These are phyloP conservation scores for Aproaerema taeniolella DNA, from an alignment of 2,888 invertebrate species.

Conservation along the genomic window DNA sequence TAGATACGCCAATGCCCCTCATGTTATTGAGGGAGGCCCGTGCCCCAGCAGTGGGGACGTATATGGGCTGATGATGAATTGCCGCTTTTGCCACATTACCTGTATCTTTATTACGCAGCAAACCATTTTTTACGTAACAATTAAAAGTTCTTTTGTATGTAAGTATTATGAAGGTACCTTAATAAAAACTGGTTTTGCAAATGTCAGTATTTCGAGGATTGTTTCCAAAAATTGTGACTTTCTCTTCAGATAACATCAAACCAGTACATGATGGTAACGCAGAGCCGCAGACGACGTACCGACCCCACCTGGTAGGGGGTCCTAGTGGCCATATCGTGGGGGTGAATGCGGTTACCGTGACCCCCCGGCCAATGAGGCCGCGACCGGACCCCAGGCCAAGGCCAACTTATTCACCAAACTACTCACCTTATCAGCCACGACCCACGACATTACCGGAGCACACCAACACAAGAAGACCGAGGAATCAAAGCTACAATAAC, in stretches of 20 bases:
- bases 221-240: too few relatives aligned
- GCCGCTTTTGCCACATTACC: too few relatives aligned
- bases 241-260: slow-evolving; percentile 45
- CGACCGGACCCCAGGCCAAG: slow-evolving; percentile 16
- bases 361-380: background rate
- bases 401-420: background rate
- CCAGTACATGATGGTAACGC: slow-evolving; percentile 52
- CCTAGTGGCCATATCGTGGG: slow-evolving; percentile 49
- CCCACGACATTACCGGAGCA: slow-evolving; percentile 6
- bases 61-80: too few relatives aligned
- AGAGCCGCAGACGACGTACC: slow-evolving; percentile 37
- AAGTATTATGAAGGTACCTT: too few relatives aligned
- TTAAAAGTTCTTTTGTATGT: too few relatives aligned
- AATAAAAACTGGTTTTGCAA: too few relatives aligned
- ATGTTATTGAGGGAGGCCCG: too few relatives aligned
- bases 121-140: too few relatives aligned
- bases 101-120: too few relatives aligned
- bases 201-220: too few relatives aligned
- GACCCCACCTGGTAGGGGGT: slow-evolving; percentile 52
- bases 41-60: too few relatives aligned
- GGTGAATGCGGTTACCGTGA: slow-evolving; percentile 34
- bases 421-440: background rate
- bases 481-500: slow-evolving; percentile 32
- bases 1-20: too few relatives aligned
- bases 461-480: slow-evolving; percentile 12